phyloP scores from a whole-genome alignment of 1,140 invertebrate genomes.

The Psix sp. region DNA sequence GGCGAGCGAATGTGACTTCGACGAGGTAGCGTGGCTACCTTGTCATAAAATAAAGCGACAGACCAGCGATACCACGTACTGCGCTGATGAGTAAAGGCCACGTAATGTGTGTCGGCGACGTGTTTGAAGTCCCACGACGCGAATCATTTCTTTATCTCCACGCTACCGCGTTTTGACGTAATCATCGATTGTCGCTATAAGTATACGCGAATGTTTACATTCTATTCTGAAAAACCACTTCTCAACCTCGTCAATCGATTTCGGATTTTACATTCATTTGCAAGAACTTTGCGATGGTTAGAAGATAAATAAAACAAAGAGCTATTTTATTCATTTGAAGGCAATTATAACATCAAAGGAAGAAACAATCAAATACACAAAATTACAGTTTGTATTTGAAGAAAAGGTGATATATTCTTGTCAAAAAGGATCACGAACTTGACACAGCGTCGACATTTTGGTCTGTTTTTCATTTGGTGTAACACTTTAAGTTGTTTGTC shows the following conservation, averaged over 20 bases:
- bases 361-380: slow-evolving; percentile 21
- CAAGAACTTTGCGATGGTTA: neutral
- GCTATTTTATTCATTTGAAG: slow-evolving; percentile 6
- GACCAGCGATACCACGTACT: slow-evolving; percentile 40
- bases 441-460: slow-evolving; percentile 17
- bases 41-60: slow-evolving; percentile 48
- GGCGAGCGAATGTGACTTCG: slow-evolving; percentile 19
- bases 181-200: no score
- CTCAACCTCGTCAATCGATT: no score
- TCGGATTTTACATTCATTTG: neutral
- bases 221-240: no score
- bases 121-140: slow-evolving; percentile 56
- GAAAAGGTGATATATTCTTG: slow-evolving; percentile 40
- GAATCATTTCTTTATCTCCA: slow-evolving; percentile 57
- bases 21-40: slow-evolving; percentile 50
- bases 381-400: slow-evolving; percentile 16
- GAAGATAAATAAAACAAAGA: slow-evolving; percentile 1
- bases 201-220: no score
- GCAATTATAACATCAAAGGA: slow-evolving; percentile 25
- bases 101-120: slow-evolving; percentile 52
- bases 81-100: slow-evolving; percentile 43
- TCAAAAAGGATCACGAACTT: slow-evolving; percentile 17
- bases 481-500: slow-evolving; percentile 23
- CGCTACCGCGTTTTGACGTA: no score
- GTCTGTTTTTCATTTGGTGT: slow-evolving; percentile 26